Percentiles rank a stretch among this genome's conserved stretches.
These are phyloP conservation scores for Neopipo cinnamomea DNA, from an alignment of 2,113 vertebrate genomes.

Conservation along the genomic window DNA sequence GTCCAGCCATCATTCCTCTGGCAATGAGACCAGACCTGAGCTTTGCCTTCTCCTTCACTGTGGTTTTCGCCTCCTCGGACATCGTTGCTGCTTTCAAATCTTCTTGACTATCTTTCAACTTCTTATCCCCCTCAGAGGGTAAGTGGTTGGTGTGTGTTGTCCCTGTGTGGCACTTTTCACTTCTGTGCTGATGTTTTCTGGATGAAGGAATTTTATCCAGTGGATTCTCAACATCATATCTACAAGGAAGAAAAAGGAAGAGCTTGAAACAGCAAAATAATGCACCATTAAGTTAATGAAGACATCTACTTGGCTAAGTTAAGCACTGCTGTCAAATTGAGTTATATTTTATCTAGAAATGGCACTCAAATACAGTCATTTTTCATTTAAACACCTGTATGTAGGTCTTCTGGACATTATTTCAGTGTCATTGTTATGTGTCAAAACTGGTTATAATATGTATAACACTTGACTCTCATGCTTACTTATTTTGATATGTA, in stretches of 20 bases:
- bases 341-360: background rate
- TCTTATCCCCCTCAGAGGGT: slow-evolving; percentile 50
- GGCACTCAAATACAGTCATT: background rate
- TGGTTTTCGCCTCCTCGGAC: slow-evolving; percentile 54
- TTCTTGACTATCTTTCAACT: background rate
- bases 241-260: slow-evolving; percentile 28
- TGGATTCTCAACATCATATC: slow-evolving; percentile 35
- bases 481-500: background rate
- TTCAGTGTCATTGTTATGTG: background rate
- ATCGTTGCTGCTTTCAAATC: background rate
- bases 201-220: slow-evolving; percentile 21
- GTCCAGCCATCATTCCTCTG: slow-evolving; percentile 84
- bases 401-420: background rate
- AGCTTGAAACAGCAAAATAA: background rate
- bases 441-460: background rate
- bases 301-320: background rate
- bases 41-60: slow-evolving; percentile 65
- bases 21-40: slow-evolving; percentile 73
- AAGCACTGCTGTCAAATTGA: background rate
- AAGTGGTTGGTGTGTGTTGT: background rate
- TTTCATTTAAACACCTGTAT: background rate
- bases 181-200: slow-evolving; percentile 44
- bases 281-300: background rate
- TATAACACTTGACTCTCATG: background rate
- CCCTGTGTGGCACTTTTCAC: slow-evolving; percentile 13